These are phyloP conservation scores for Dipus sagitta DNA, from an alignment of 2,797 vertebrate genomes.

Conservation along the genomic window DNA sequence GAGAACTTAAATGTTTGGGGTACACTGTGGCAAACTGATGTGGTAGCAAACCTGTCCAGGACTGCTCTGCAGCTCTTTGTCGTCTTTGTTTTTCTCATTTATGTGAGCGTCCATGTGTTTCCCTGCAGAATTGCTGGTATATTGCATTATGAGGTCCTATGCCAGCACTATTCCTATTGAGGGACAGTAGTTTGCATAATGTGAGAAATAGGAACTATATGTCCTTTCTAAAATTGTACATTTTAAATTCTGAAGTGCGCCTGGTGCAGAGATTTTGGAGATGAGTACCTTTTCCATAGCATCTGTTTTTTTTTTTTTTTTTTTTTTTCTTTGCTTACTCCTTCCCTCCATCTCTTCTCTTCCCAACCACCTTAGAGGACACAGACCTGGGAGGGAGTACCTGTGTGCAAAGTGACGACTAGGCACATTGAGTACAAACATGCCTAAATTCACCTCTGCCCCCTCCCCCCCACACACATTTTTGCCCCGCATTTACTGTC, in stretches of 20 bases:
- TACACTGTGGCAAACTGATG: background rate
- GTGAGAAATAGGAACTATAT: background rate
- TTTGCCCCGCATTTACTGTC: background rate
- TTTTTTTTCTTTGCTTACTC: no score
- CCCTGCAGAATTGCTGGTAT: background rate
- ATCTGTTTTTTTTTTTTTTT: background rate
- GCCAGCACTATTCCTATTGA: background rate
- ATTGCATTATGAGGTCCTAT: background rate
- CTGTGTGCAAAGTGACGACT: background rate
- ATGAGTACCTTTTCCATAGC: background rate
- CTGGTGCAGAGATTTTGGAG: background rate
- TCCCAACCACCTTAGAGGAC: background rate
- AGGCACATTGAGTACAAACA: background rate
- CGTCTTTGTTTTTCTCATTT: background rate
- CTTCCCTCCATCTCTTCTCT: background rate
- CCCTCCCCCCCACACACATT: background rate
- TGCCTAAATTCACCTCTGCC: no score
- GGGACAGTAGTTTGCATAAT: background rate
- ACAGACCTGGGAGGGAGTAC: background rate
- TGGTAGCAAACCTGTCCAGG: background rate
- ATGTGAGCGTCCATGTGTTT: background rate
- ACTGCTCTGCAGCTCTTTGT: background rate
- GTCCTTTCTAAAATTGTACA: background rate
- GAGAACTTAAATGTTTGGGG: background rate
- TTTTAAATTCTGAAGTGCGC: background rate